A percentile compares a stretch with the other conserved stretches of the same genome.
Evolutionary conservation across 2,113 vertebrate genomes (phyloP).

Genomic region (Hippotragus niger): DNA sequence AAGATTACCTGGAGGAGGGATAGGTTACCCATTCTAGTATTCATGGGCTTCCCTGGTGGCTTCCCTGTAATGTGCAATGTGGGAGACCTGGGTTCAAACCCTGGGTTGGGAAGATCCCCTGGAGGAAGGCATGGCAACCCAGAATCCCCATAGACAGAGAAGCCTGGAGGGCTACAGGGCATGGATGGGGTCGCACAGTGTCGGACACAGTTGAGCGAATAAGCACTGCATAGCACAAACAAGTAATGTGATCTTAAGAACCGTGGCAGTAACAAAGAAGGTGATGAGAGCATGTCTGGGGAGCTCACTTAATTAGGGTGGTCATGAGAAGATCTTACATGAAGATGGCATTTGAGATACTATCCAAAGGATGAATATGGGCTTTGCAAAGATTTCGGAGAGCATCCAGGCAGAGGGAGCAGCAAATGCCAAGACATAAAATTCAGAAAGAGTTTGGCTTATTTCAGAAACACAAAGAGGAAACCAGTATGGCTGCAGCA

Average conservation of each 20-base stretch:
- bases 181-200: not conserved
- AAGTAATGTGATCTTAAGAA: not conserved
- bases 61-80: too few relatives aligned
- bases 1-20: not conserved
- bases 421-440: too few relatives aligned
- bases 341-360: not conserved
- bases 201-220: not conserved
- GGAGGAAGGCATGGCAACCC: not conserved
- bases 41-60: not conserved
- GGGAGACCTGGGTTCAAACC: not conserved
- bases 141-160: not conserved
- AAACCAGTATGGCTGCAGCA: not conserved
- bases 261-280: not conserved
- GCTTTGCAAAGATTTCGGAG: not conserved
- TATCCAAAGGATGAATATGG: not conserved
- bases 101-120: not conserved
- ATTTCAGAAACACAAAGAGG: not conserved
- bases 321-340: not conserved
- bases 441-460: not conserved
- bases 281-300: not conserved
- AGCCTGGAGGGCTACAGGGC: not conserved
- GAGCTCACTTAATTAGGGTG: not conserved
- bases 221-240: not conserved
- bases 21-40: not conserved
- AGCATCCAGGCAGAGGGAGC: not conserved